Conservation (phyloP, 2,113 vertebrate species). For the Neolamprologus devosi region DNA sequence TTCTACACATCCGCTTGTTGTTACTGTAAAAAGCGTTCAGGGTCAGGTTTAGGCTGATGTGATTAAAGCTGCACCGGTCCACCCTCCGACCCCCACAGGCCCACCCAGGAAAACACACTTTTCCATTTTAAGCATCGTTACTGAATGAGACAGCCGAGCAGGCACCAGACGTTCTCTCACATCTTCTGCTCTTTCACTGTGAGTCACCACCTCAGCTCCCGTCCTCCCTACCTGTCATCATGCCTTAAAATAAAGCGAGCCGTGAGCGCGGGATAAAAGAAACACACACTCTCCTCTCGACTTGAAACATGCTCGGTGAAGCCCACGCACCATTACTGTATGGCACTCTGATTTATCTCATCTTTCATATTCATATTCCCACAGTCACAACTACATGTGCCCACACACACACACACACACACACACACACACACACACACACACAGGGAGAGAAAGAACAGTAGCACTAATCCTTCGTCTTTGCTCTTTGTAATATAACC, state of each 20-base stretch:
- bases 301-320: slow-evolving; percentile 36
- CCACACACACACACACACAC: neutral
- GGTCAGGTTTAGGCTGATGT: neutral
- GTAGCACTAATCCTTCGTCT: neutral
- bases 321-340: slow-evolving; percentile 50
- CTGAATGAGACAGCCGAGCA: neutral
- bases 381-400: neutral
- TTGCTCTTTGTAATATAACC: neutral
- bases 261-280: slow-evolving; percentile 25
- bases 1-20: neutral
- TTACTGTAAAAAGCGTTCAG: neutral
- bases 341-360: slow-evolving; percentile 44
- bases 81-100: neutral
- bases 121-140: neutral
- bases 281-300: slow-evolving; percentile 28
- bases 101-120: neutral
- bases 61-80: neutral
- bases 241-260: slow-evolving; percentile 41
- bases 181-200: neutral
- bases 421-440: neutral
- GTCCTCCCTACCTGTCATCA: slow-evolving; percentile 38
- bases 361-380: neutral
- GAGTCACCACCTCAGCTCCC: slow-evolving; percentile 25
- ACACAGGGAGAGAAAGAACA: neutral
- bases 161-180: neutral